Evolutionary conservation across 2,888 invertebrate species (phyloP).

Genomic region (Nasonovia ribisnigri): DNA sequence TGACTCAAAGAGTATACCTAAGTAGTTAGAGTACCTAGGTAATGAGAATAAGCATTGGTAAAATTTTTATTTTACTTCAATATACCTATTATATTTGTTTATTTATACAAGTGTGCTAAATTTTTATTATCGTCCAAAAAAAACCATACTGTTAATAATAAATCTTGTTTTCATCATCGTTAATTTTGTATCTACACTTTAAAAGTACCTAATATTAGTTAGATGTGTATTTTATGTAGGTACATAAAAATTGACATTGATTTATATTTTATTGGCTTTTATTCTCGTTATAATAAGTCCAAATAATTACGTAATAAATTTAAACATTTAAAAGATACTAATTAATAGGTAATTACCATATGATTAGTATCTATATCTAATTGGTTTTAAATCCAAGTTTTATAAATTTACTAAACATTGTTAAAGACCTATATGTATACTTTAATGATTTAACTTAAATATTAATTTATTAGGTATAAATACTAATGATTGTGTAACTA

Average conservation of each 20-base stretch:
- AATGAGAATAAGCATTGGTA: neutral
- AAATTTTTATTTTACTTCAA: neutral
- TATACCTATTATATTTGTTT: neutral
- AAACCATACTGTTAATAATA: neutral
- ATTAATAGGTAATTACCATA: neutral
- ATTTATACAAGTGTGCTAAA: conserved; percentile 26
- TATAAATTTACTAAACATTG: neutral
- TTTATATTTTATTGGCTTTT: neutral
- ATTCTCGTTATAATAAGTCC: neutral
- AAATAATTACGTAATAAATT: neutral
- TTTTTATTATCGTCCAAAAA: neutral
- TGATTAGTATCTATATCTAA: neutral
- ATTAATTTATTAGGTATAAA: too few species aligned
- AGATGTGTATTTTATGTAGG: neutral
- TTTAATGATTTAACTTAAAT: neutral
- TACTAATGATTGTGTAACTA: too few species aligned
- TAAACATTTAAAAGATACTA: neutral
- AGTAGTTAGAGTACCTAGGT: neutral
- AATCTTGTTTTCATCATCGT: neutral
- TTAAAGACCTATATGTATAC: neutral
- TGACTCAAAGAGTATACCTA: neutral
- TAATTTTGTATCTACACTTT: conserved; percentile 13
- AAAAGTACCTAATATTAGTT: neutral
- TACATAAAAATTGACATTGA: neutral
- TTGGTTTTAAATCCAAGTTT: neutral